Conservation (phyloP, 2,797 vertebrate genomes). For the Acipenser oxyrinchus region DNA sequence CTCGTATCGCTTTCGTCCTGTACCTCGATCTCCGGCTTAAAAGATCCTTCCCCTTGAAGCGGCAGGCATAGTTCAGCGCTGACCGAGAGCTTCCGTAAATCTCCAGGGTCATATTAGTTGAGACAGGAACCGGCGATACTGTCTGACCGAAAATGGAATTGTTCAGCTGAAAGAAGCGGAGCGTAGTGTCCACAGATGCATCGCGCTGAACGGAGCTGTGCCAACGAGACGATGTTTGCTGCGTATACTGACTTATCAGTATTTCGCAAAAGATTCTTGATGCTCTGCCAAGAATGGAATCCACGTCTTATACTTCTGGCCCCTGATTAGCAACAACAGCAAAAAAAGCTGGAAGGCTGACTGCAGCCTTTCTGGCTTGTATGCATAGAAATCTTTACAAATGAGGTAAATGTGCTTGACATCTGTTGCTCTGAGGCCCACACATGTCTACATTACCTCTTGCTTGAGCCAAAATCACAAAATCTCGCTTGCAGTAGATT, state of each 20-base stretch:
- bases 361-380: no score
- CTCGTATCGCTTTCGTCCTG: conserved; percentile 32
- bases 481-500: no score
- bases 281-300: conserved; percentile 19
- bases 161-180: conserved; percentile 21
- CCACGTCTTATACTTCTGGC: conserved; percentile 12
- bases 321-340: no score
- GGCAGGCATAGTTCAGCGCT: conserved; percentile 39
- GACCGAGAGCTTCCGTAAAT: conserved; percentile 37
- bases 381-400: neutral
- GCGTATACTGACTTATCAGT: conserved; percentile 16
- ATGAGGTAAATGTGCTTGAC: neutral
- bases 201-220: conserved; percentile 16
- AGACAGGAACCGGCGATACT: conserved; percentile 25
- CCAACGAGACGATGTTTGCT: conserved; percentile 21
- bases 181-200: conserved; percentile 18
- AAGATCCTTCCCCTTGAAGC: conserved; percentile 33
- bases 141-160: conserved; percentile 44
- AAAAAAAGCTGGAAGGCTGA: no score
- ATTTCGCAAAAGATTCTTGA: conserved; percentile 9
- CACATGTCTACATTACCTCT: neutral
- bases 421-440: conserved; percentile 1
- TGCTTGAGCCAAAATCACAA: no score
- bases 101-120: conserved; percentile 42
- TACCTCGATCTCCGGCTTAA: conserved; percentile 1